These are phyloP conservation scores for Grus americana DNA, from an alignment of 2,113 vertebrate species.

Conservation along the genomic window DNA sequence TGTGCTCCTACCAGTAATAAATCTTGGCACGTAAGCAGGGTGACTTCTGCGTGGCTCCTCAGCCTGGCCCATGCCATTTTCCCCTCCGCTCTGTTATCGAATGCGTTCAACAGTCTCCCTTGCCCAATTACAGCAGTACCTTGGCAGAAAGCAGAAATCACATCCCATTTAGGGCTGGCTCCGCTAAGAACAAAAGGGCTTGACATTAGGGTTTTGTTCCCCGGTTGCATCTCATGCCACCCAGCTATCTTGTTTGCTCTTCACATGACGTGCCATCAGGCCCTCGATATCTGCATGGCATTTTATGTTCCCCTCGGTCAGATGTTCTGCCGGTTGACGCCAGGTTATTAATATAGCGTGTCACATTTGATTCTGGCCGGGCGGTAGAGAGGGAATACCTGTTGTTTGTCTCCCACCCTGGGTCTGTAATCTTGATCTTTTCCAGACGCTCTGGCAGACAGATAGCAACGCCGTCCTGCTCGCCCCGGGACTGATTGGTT, in stretches of 20 bases:
- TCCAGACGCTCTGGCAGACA: neutral
- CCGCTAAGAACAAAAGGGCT: neutral
- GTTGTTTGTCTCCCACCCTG: neutral
- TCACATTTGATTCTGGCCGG: neutral
- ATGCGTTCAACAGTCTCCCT: neutral
- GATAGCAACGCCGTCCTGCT: neutral
- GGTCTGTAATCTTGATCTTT: neutral
- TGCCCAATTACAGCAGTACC: neutral
- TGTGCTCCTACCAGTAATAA: neutral
- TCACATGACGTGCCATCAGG: neutral
- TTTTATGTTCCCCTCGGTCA: neutral
- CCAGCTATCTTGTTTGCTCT: neutral
- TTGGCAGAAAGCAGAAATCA: neutral
- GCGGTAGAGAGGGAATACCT: neutral
- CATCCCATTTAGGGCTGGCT: rapidly evolving
- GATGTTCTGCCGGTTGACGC: neutral
- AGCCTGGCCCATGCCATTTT: neutral
- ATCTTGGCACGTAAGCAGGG: neutral
- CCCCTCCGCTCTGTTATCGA: rapidly evolving
- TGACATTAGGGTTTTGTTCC: neutral
- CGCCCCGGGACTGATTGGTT: neutral
- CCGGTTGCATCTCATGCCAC: neutral
- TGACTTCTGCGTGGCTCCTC: neutral
- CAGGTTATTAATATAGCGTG: neutral
- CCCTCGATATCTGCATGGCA: neutral